Percentiles rank a stretch among this genome's conserved stretches.
Conservation (phyloP, 2,113 vertebrate species). For the Prietella phreatophila region DNA sequence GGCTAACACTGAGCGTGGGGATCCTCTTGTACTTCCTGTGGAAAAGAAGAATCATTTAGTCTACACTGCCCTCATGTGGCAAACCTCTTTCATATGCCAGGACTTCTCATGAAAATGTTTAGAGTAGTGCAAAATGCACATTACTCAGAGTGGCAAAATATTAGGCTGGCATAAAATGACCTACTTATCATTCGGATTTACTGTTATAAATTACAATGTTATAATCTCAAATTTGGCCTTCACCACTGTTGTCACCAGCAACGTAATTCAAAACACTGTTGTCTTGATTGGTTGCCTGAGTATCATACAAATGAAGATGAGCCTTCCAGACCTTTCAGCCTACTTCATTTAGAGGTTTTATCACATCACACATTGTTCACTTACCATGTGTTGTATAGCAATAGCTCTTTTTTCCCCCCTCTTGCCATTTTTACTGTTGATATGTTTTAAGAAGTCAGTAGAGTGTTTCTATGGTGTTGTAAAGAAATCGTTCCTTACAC, state of each 20-base stretch:
- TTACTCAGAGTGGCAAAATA: not conserved
- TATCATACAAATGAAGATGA: not conserved
- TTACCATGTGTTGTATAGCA: not conserved
- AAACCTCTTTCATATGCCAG: not conserved
- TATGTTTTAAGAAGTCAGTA: not conserved
- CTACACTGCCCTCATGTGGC: constrained; percentile 53
- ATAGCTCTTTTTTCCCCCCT: not conserved
- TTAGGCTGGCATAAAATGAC: not conserved
- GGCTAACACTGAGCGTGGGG: constrained; percentile 57
- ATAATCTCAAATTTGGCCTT: not conserved
- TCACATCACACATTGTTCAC: not conserved
- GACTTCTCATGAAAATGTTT: not conserved
- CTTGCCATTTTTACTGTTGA: not conserved
- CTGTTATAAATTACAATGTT: not conserved
- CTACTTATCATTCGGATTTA: not conserved
- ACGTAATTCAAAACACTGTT: not conserved
- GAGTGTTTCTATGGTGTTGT: not conserved
- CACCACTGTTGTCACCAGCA: not conserved
- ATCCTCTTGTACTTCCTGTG: constrained; percentile 61
- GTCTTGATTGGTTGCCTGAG: not conserved
- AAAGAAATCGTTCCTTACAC: not conserved
- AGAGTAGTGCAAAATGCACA: not conserved
- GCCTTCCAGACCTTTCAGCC: no score
- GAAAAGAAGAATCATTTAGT: constrained; percentile 56
- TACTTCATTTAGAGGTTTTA: no score